Evolutionary conservation across 2,888 invertebrate genomes (phyloP), one percentile per base, ranked within the genome.

Genomic region (Aplocera efformata): DNA sequence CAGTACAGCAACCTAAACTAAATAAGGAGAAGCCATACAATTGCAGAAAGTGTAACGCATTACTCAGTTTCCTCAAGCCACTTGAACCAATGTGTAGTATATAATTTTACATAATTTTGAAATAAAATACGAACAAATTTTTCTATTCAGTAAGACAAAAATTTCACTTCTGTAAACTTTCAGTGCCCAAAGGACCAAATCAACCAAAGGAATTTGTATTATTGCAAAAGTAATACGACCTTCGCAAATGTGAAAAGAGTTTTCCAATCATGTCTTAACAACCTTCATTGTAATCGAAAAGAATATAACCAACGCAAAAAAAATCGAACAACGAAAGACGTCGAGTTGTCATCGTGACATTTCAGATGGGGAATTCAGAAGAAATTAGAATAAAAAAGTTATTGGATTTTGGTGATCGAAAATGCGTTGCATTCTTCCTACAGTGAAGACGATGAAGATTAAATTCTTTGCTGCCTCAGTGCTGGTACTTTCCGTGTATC

Each of bases 21-120:
- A n/a, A n/a, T n/a, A n/a, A n/a, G 13, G 6, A 21, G 33, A 8
- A 41, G 3, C 38, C 43, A 8, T 32, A 39, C n/a, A 44, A 44
- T 27, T 21, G 24, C 33, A 27, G 31, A 43, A 21, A 39, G 23
- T 24, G 28, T 39, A 13, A 34, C 20, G 10, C 27, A 31, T 10
- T 34, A 32, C 22, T 23, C 32, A 43, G 38, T 37, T 22, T 3
- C 30, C 10, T 26, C 17, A 23, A 21, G 22, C 21, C 22, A 9
- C 13, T 17, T 17, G 13, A 25, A 36, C 36, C 17, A 3, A 17
- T 17, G 5, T 17, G 5, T 3, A 17, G 13, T 17, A 5, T n/a
- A n/a, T n/a, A n/a, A n/a, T n/a, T n/a, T n/a, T n/a, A n/a, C n/a
- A n/a, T n/a, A n/a, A n/a, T n/a, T 17, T 17, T 17, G 5, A 17